These are phyloP conservation scores for Noctua pronuba DNA, from an alignment of 2,888 invertebrate genomes.

Conservation along the genomic window DNA sequence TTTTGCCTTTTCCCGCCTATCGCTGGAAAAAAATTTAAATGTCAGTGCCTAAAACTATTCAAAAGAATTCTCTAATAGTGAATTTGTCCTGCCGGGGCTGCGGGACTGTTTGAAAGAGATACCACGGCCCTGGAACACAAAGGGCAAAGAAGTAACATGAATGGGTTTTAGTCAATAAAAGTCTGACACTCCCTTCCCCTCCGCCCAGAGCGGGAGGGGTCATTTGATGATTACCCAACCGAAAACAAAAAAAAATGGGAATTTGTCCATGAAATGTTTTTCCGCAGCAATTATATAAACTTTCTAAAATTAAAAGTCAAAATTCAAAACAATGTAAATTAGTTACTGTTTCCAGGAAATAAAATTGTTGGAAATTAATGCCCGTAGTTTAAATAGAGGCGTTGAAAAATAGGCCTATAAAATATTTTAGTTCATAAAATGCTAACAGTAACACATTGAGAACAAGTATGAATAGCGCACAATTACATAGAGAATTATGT, in stretches of 20 bases:
- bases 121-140: too few species aligned
- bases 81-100: too few species aligned
- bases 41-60: neutral
- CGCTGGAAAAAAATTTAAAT: too few species aligned
- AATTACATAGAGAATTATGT: constrained; percentile 43
- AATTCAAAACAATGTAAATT: constrained; percentile 18
- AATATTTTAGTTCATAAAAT: constrained; percentile 40
- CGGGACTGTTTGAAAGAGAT: too few species aligned
- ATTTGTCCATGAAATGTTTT: neutral
- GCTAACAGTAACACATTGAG: constrained; percentile 1
- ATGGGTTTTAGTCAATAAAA: too few species aligned
- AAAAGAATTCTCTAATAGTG: too few species aligned
- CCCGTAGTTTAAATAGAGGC: constrained; percentile 29
- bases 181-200: too few species aligned
- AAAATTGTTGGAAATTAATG: constrained; percentile 37
- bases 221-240: too few species aligned
- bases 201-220: too few species aligned
- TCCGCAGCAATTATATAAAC: neutral
- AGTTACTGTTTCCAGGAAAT: constrained; percentile 31
- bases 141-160: too few species aligned
- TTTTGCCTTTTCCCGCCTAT: too few species aligned
- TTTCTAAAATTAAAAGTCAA: neutral
- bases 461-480: constrained; percentile 7
- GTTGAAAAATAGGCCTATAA: constrained; percentile 45
- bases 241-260: too few species aligned